Conservation (phyloP, 1,140 invertebrate genomes). For the Neoseiulus cucumeris region DNA sequence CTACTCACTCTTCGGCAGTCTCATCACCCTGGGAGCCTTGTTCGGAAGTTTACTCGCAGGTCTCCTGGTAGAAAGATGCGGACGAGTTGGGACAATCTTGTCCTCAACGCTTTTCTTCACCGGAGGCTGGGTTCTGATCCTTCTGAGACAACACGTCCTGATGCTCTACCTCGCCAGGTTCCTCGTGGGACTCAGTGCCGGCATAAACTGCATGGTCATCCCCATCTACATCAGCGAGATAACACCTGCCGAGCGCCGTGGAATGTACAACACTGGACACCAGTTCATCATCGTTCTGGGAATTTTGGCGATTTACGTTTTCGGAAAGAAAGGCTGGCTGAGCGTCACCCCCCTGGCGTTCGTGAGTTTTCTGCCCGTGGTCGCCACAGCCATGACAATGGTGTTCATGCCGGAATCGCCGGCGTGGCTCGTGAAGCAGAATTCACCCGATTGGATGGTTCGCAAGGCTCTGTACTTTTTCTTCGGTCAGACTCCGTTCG, state of each 20-base stretch:
- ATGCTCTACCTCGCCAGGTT: neutral
- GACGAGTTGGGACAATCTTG: conserved; percentile 4
- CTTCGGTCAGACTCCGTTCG: conserved; percentile 4
- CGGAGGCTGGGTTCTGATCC: neutral
- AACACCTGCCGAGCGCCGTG: neutral
- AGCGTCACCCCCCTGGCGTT: conserved; percentile 12
- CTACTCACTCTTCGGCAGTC: conserved; percentile 12
- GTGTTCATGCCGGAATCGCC: conserved; percentile 10
- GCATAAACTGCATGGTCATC: conserved; percentile 8
- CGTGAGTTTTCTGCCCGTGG: conserved; percentile 3
- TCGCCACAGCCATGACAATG: neutral
- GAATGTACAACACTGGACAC: conserved; percentile 12
- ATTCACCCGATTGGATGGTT: conserved; percentile 11
- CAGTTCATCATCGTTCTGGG: neutral
- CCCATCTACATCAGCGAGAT: conserved; percentile 2
- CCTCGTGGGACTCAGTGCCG: conserved; percentile 10
- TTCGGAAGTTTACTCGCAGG: conserved; percentile 19
- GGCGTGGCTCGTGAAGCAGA: conserved; percentile 16
- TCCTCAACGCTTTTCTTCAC: neutral
- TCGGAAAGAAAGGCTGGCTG: conserved; percentile 10
- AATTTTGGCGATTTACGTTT: conserved; percentile 7
- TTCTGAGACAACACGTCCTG: neutral
- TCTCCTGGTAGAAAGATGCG: conserved; percentile 13
- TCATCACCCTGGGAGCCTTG: conserved; percentile 15
- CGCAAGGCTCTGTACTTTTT: conserved; percentile 14